These are phyloP conservation scores for Homarus gammarus DNA, from an alignment of 2,888 invertebrate genomes.

Conservation along the genomic window DNA sequence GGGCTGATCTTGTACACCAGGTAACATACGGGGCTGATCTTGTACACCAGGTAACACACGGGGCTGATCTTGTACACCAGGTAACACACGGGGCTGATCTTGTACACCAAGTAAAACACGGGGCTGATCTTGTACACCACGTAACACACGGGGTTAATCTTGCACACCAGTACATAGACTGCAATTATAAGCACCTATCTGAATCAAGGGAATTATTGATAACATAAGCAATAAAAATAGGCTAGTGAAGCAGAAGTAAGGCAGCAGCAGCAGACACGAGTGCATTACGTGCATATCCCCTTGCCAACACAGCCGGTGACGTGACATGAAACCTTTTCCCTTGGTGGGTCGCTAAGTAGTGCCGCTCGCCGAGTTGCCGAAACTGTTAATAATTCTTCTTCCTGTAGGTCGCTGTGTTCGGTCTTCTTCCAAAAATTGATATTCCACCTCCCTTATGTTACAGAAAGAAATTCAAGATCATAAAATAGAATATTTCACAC, in stretches of 20 bases:
- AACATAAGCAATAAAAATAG: neutral
- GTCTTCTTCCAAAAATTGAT: neutral
- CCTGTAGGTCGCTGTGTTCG: neutral
- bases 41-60: too few species aligned
- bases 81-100: too few species aligned
- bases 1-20: too few species aligned
- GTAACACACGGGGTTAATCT: too few species aligned
- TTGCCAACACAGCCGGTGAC: neutral
- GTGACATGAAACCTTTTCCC: neutral
- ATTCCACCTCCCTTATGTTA: conserved; percentile 8
- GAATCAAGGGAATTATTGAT: too few species aligned
- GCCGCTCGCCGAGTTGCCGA: neutral
- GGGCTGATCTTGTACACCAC: too few species aligned
- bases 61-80: too few species aligned
- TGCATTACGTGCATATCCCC: neutral
- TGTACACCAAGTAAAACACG: too few species aligned
- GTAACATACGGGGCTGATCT: too few species aligned
- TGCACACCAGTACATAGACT: too few species aligned
- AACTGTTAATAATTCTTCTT: neutral
- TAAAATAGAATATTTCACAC: neutral
- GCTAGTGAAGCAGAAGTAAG: neutral
- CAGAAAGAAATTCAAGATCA: neutral
- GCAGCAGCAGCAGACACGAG: neutral
- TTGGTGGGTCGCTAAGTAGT: too few species aligned
- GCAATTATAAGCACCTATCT: too few species aligned